A percentile compares a stretch with the other conserved stretches of the same genome.
These are phyloP conservation scores for Oryzias curvinotus DNA, from an alignment of 2,113 vertebrate genomes.

Conservation along the genomic window DNA sequence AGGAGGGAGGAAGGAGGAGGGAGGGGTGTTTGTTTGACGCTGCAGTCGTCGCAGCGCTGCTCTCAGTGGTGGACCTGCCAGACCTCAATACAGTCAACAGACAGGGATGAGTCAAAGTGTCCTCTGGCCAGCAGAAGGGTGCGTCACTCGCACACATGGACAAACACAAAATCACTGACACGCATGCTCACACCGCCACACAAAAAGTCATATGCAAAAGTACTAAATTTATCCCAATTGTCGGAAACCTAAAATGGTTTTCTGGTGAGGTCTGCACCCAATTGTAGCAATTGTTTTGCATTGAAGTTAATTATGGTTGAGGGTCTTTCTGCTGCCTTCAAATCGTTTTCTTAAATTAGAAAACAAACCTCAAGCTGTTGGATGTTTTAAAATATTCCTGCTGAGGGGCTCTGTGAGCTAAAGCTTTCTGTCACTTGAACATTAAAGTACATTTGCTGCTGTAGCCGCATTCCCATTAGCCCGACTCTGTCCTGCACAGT, in stretches of 20 bases:
- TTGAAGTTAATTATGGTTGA: neutral
- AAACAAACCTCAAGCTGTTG: no score
- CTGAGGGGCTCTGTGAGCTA: no score
- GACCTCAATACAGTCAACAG: slow-evolving; percentile 62
- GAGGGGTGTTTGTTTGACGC: slow-evolving; percentile 24
- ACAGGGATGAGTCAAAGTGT: slow-evolving; percentile 66
- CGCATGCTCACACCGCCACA: neutral
- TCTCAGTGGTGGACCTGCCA: slow-evolving; percentile 64
- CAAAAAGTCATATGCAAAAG: slow-evolving; percentile 2
- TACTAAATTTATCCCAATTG: neutral
- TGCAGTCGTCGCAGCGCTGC: slow-evolving; percentile 30
- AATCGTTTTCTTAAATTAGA: no score
- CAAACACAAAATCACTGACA: slow-evolving; percentile 1
- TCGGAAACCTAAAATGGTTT: neutral
- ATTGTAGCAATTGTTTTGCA: neutral
- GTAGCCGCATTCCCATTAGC: no score
- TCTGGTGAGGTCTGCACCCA: neutral
- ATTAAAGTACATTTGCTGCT: no score
- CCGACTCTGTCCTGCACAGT: no score
- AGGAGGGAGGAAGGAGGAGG: neutral
- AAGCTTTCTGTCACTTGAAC: no score
- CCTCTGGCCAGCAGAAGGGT: slow-evolving; percentile 54
- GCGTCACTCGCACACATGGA: slow-evolving; percentile 47
- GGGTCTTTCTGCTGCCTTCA: no score
- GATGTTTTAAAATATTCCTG: no score